Base-by-base conservation (phyloP, 1,140 invertebrate species). In the honey bee (Apis mellifera) region DNA sequence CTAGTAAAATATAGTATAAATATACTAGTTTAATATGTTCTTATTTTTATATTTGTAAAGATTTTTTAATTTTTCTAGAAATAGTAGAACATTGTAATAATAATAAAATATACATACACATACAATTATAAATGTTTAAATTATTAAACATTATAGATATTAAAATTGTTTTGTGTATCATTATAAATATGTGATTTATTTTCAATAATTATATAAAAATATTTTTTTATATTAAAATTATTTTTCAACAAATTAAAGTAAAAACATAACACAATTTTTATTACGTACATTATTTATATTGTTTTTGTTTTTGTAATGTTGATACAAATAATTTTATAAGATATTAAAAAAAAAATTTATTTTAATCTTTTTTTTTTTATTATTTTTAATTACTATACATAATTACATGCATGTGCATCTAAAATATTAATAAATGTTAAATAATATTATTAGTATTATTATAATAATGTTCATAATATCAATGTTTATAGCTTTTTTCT, bases 381-480 rank as follows among this genome's bases (percentile, higher is more conserved):
- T 50, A 3, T 62, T 69, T 69, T 69, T 69, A 50, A 50, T 68
- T 11, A 48, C 8, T 19, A 60, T 23, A 21, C 21, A 78, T 42
- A 57, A 64, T n/a, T 19, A 66, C 19, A 15, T 66, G 70, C 60
- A 80, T 74, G 78, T 54, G 66, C 66, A 54, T 12, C 17, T 15
- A 64, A 12, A 79, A 5, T 26, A 26, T 59, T 79, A 54, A 54
- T 42, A 57, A 78, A 50, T 77, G 32, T 42, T 42, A 42, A 42
- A 42, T 42, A 42, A 42, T 42, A 7, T 23, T 57, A 70, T 62
- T 54, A 12, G 13, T 60, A 19, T 54, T 54, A 59, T 9, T 0
- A 54, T n/a, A 21, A 54, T 12, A 17, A 23, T 50, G 2, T 52
- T 68, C 9, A 65, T 8, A 21, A 26, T 23, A 52, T 42, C 4